Evolutionary conservation across 35 echinoderm and acorn worm genomes (phyloP), one percentile per base, ranked within the genome.

Genomic region (Lytechinus pictus): DNA sequence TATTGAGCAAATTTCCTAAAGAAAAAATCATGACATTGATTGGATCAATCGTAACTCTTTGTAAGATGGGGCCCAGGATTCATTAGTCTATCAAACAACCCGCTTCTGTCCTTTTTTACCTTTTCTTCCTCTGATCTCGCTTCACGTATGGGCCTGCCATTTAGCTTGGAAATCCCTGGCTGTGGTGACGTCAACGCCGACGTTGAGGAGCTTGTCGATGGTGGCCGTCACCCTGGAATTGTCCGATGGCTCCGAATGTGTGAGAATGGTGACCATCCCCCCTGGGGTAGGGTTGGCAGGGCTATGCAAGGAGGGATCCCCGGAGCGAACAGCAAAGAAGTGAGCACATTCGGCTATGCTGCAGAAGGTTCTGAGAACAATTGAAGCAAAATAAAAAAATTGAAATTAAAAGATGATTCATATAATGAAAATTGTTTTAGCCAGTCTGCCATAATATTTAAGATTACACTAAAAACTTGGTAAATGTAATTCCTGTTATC

Each of bases 311-410:
- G 27, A 10, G 11, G 54, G 53, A 24, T 54, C 55, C 4, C 92
- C 92, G n/a, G 12, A 79, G n/a, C 53, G 92, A 14, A 93, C 14
- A 24, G 92, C 92, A 93, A 93, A 93, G 92, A 93, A 93, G 52
- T 93, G 92, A 93, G 92, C 92, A 93, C 92, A 93, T 44, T 93
- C 92, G 27, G 92, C 92, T 55, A 93, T 93, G 28, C 92, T 93
- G 92, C 92, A 93, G 7, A 93, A 93, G 21, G 92, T 93, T 54
- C 92, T 93, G 92, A 44, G 33, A 44, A n/a, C n/a, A 44, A 44
- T 0, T 44, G 33, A 44, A 44, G 33, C 33, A 44, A 44, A 44
- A 44, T 44, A 44, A 44, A 44, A 44, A 44, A 44, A 44, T 0
- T 44, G 33, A 44, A 44, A 44, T 44, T 1, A 2, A 44, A 44